Evolutionary conservation across 2,888 invertebrate species (phyloP).

Genomic region (Scrobipalpa costella): DNA sequence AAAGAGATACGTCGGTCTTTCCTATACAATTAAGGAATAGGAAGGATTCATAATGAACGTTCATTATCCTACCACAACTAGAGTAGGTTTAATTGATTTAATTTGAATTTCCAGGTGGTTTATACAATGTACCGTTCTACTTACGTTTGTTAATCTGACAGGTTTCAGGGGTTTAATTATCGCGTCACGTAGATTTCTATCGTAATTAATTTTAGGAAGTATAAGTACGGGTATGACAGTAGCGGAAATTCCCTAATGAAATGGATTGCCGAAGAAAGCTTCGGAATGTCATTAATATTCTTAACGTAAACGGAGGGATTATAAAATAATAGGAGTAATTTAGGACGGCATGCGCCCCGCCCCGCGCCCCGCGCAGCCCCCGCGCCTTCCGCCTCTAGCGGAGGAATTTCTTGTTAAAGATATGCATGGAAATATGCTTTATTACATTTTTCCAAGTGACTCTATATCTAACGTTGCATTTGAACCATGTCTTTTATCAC

Average conservation of each 20-base stretch:
- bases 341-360: constrained; percentile 67
- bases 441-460: constrained; percentile 74
- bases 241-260: constrained; percentile 64
- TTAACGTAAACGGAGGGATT: constrained; percentile 79
- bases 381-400: constrained; percentile 41
- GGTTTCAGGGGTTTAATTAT: constrained; percentile 3
- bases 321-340: constrained; percentile 81
- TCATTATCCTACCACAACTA: not conserved
- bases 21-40: not conserved
- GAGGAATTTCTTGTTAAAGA: constrained; percentile 73
- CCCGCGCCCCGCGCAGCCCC: constrained; percentile 41
- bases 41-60: not conserved
- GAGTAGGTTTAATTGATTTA: constrained; percentile 2
- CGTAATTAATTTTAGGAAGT: constrained; percentile 40
- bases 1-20: not conserved
- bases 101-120: not conserved
- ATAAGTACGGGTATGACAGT: constrained; percentile 46
- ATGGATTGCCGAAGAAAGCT: constrained; percentile 65
- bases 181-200: constrained; percentile 6
- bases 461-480: constrained; percentile 29
- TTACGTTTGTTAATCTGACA: constrained; percentile 4
- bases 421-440: constrained; percentile 78
- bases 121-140: not conserved
- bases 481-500: not conserved
- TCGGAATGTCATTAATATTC: constrained; percentile 80